phyloP scores from a whole-genome alignment of 2,113 vertebrate species.

The Pangasianodon hypophthalmus region DNA sequence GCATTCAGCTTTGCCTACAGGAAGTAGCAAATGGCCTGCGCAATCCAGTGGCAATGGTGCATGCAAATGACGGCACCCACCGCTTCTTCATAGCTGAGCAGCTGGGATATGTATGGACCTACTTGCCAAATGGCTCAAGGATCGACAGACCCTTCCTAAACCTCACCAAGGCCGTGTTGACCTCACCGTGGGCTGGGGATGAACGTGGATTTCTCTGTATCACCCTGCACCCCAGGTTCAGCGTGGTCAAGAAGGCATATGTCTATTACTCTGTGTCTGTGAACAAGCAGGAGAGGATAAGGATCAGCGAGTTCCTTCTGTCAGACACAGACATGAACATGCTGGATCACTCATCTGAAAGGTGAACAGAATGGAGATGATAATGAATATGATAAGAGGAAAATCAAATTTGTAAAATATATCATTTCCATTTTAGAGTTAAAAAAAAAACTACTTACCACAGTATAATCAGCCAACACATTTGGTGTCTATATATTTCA shows the following conservation, averaged over 20 bases:
- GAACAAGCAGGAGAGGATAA: slow-evolving; percentile 76
- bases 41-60: slow-evolving; percentile 82
- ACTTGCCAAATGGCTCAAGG: slow-evolving; percentile 76
- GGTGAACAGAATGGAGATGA: slow-evolving; percentile 58
- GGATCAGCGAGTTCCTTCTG: slow-evolving; percentile 79
- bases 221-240: slow-evolving; percentile 75
- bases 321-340: slow-evolving; percentile 73
- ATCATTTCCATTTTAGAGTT: not conserved
- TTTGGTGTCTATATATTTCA: not conserved
- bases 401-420: not conserved
- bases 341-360: slow-evolving; percentile 78
- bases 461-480: not conserved
- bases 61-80: slow-evolving; percentile 78
- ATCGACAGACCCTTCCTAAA: slow-evolving; percentile 81
- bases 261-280: slow-evolving; percentile 80
- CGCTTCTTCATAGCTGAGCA: slow-evolving; percentile 83
- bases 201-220: slow-evolving; percentile 82
- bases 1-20: slow-evolving; percentile 78
- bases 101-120: slow-evolving; percentile 80
- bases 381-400: not conserved
- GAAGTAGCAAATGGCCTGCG: slow-evolving; percentile 79
- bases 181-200: slow-evolving; percentile 79
- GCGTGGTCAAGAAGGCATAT: slow-evolving; percentile 73
- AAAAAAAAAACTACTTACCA: not conserved
- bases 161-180: slow-evolving; percentile 75